phyloP scores from a whole-genome alignment of 2,888 invertebrate species.

The Hypomecis atomaria region DNA sequence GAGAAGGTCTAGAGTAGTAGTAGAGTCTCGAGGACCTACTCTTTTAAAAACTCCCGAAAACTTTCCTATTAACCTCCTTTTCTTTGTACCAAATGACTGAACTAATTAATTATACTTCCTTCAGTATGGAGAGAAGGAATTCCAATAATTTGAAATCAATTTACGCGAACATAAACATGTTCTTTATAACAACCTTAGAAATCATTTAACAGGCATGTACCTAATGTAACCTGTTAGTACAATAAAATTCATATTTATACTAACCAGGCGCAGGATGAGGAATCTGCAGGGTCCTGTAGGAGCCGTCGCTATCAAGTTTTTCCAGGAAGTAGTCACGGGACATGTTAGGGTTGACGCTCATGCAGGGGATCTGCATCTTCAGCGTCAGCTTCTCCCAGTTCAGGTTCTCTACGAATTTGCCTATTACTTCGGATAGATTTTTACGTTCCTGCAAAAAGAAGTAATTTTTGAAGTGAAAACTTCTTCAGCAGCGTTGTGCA shows the following conservation, averaged over 20 bases:
- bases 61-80: no score
- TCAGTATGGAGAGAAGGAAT: no score
- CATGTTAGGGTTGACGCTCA: conserved; percentile 50
- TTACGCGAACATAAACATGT: no score
- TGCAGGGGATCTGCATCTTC: conserved; percentile 73
- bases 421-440: conserved; percentile 57
- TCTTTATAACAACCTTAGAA: no score
- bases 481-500: no score
- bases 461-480: background rate
- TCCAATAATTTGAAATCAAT: no score
- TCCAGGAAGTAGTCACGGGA: conserved; percentile 67
- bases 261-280: conserved; percentile 57
- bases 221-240: background rate
- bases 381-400: conserved; percentile 66
- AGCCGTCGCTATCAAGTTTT: conserved; percentile 63
- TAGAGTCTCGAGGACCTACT: no score
- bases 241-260: background rate
- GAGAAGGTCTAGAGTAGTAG: no score
- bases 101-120: no score
- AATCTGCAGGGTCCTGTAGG: conserved; percentile 69
- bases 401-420: conserved; percentile 64
- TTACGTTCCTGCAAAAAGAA: conserved; percentile 59
- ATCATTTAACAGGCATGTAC: background rate
- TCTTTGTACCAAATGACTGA: no score
- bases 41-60: no score